Conservation (phyloP, 2,888 invertebrate genomes). For the Argyresthia albistria region DNA sequence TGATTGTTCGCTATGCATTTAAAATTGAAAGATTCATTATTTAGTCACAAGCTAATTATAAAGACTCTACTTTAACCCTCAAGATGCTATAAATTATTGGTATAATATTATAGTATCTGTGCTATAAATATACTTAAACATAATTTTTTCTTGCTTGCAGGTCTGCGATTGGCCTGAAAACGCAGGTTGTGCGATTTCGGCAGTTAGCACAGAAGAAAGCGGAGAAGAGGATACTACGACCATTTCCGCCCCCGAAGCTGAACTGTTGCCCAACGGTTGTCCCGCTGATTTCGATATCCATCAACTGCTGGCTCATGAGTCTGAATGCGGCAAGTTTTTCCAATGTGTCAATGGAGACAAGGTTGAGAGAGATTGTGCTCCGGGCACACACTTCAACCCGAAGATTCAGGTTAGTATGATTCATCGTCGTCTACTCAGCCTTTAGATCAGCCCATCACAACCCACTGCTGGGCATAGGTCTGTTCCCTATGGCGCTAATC, state of each 20-base stretch:
- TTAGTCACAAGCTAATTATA: no score
- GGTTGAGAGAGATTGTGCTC: slow-evolving; percentile 17
- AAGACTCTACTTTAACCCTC: no score
- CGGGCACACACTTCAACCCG: slow-evolving; percentile 20
- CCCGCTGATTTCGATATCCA: slow-evolving; percentile 22
- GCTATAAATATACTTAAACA: no score
- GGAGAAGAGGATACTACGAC: neutral
- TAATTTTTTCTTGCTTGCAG: slow-evolving; percentile 9
- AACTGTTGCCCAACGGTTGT: slow-evolving; percentile 18
- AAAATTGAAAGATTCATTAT: no score
- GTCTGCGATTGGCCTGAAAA: slow-evolving; percentile 16
- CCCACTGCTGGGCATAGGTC: no score
- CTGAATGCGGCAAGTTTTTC: slow-evolving; percentile 26
- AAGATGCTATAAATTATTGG: no score
- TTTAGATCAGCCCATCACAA: neutral
- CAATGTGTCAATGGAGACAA: slow-evolving; percentile 25
- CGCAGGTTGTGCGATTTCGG: slow-evolving; percentile 12
- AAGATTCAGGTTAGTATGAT: slow-evolving; percentile 15
- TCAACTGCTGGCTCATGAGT: slow-evolving; percentile 24
- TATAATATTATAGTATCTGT: no score
- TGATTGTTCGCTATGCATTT: no score
- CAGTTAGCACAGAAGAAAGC: neutral
- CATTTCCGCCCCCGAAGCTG: neutral
- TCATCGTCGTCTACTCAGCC: no score
- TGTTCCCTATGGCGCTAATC: neutral